A percentile compares a stretch with the other conserved stretches of the same genome.
Conservation (phyloP, 2,888 invertebrate genomes). For the Luffia ferchaultella region DNA sequence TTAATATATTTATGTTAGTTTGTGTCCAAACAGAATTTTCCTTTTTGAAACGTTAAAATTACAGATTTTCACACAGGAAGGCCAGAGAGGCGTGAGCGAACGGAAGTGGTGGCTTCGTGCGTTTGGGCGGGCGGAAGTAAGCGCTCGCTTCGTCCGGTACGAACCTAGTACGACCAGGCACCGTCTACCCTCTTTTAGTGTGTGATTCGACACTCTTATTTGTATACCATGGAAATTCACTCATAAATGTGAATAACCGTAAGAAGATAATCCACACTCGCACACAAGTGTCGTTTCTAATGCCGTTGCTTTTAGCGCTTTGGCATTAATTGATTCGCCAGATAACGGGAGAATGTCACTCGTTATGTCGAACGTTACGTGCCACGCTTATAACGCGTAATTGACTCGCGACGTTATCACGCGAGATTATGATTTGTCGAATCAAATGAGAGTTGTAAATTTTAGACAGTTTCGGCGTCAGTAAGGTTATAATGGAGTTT, state of each 20-base stretch:
- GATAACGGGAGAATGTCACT: slow-evolving; percentile 45
- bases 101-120: slow-evolving; percentile 36
- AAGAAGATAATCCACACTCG: too few species aligned
- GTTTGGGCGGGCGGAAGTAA: slow-evolving; percentile 39
- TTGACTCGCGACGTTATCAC: background rate
- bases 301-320: too few species aligned
- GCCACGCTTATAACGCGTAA: background rate
- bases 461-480: too few species aligned
- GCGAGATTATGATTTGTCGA: background rate
- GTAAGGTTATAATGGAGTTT: too few species aligned
- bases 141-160: slow-evolving; percentile 3
- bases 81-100: slow-evolving; percentile 19
- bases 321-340: slow-evolving; percentile 44
- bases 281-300: too few species aligned
- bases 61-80: slow-evolving; percentile 14
- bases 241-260: too few species aligned
- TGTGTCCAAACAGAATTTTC: too few species aligned
- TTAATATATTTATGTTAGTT: too few species aligned
- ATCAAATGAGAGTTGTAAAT: background rate
- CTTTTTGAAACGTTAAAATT: slow-evolving; percentile 20
- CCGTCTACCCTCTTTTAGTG: background rate
- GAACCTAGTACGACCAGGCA: background rate
- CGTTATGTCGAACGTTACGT: slow-evolving; percentile 5
- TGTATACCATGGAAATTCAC: too few species aligned
- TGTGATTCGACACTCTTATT: too few species aligned